Conservation (phyloP, 2,113 vertebrate species). For the Upupa epops region DNA sequence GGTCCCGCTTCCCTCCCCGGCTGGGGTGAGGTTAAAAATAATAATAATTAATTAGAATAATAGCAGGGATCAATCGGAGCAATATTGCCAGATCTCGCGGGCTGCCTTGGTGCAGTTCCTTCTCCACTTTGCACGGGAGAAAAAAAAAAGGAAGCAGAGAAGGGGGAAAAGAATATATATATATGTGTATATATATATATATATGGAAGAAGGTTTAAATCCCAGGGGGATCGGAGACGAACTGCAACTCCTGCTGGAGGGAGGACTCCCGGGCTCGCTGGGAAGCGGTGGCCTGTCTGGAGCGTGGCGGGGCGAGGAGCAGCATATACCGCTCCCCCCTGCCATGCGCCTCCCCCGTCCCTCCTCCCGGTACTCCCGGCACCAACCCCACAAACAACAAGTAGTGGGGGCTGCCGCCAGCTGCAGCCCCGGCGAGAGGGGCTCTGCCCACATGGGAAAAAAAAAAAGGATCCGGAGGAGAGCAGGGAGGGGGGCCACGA, state of each 20-base stretch:
- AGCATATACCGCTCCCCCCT: constrained; percentile 30
- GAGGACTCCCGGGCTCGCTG: not conserved
- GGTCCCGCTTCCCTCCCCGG: constrained; percentile 5
- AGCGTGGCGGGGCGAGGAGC: constrained; percentile 15
- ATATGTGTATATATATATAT: not conserved
- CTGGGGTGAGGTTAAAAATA: constrained; percentile 26
- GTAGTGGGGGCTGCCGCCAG: constrained; percentile 11
- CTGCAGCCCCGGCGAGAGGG: not conserved
- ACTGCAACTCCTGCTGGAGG: constrained; percentile 16
- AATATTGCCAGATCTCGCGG: constrained; percentile 20
- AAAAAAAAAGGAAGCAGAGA: not conserved
- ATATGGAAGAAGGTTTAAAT: constrained; percentile 32
- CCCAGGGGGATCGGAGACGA: constrained; percentile 50
- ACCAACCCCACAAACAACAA: constrained; percentile 33
- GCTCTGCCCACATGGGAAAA: not conserved
- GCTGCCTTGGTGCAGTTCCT: constrained; percentile 37
- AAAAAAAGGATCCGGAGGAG: not conserved
- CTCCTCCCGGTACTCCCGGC: constrained; percentile 43
- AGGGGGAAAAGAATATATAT: not conserved
- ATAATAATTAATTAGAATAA: constrained; percentile 20
- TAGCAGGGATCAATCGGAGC: constrained; percentile 16
- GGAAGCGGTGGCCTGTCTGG: constrained; percentile 27
- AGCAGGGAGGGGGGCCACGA: not conserved
- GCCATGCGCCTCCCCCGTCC: constrained; percentile 49
- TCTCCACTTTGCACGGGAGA: constrained; percentile 49